Conservation (phyloP, 2,113 vertebrate genomes). For the Synodontis membranacea region DNA sequence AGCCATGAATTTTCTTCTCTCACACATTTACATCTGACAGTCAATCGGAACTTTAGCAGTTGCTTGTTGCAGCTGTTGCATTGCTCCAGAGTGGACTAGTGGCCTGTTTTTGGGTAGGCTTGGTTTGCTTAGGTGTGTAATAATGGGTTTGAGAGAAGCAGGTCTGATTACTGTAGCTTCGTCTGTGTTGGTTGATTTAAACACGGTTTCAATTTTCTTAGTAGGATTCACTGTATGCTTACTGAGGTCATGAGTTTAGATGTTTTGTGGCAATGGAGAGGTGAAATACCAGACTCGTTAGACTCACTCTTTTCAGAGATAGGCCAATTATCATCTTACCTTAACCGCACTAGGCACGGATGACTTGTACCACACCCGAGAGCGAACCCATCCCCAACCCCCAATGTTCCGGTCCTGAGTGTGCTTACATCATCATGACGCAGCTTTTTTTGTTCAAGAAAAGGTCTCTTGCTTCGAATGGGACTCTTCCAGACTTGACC, state of each 20-base stretch:
- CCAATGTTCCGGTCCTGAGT: too few relatives aligned
- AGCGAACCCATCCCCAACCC: too few relatives aligned
- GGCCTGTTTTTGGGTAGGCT: background rate
- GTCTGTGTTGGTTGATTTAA: background rate
- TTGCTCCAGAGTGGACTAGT: background rate
- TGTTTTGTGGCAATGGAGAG: background rate
- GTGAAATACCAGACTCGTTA: background rate
- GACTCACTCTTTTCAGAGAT: background rate
- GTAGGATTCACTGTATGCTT: background rate
- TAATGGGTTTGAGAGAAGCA: background rate
- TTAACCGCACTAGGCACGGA: too few relatives aligned
- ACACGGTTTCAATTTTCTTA: background rate
- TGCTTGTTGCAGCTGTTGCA: background rate
- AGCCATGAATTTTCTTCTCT: background rate
- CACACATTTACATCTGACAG: background rate
- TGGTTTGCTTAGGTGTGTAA: conserved; percentile 7
- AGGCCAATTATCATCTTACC: background rate
- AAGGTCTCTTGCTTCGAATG: too few relatives aligned
- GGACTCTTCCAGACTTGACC: too few relatives aligned
- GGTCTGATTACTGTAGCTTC: background rate
- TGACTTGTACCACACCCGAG: too few relatives aligned
- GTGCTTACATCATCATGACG: too few relatives aligned
- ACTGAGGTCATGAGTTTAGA: background rate
- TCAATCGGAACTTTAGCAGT: background rate
- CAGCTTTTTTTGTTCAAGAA: too few relatives aligned